Evolutionary conservation across 2,797 vertebrate genomes (phyloP), one percentile per base, ranked within the genome.

Genomic region (Crenuchus spilurus): DNA sequence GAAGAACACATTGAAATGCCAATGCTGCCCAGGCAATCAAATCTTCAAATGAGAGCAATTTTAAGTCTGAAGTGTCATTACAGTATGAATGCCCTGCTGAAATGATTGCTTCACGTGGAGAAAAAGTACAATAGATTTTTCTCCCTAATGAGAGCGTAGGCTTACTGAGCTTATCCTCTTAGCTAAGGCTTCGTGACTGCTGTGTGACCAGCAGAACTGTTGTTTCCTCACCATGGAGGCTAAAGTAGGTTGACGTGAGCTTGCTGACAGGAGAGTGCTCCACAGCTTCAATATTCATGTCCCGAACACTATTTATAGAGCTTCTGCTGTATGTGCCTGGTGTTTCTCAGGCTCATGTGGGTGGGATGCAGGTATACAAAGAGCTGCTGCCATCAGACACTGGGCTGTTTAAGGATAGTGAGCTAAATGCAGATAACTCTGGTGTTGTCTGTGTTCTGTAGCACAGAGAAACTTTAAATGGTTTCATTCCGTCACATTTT

Each of bases 261-360:
- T 33, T 20, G 33, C 58, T 72, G 54, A 61, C 57, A 46, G 39
- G 58, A 66, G 51, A 28, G 61, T 65, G 54, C 14, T 65, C 33
- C 37, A 35, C 24, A 61, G 35, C 64, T 63, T 82, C 42, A 81
- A 76, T 82, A 79, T 85, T 85, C 70, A 70, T 63, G 64, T 54
- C 79, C 9, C 62, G 31, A 37, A n/a, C 31, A 30, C 71, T 82
- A 75, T 74, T 63, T 74, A 82, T 79, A 79, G 70, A 37, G 3
- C 16, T 33, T 7, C 46, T 30, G 52, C 51, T 60, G 37, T 39
- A 65, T 70, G 16, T 64, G 67, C 61, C 70, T 52, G 66, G 44
- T 67, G 66, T 51, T 44, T 28, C 62, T 30, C 49, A 39, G 49
- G 30, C 16, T 28, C 20, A 16, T 14, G 73, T 72, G 74, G 77